Evolutionary conservation across 2,797 vertebrate species (phyloP).

Genomic region (Stomatorhinus walkeri): DNA sequence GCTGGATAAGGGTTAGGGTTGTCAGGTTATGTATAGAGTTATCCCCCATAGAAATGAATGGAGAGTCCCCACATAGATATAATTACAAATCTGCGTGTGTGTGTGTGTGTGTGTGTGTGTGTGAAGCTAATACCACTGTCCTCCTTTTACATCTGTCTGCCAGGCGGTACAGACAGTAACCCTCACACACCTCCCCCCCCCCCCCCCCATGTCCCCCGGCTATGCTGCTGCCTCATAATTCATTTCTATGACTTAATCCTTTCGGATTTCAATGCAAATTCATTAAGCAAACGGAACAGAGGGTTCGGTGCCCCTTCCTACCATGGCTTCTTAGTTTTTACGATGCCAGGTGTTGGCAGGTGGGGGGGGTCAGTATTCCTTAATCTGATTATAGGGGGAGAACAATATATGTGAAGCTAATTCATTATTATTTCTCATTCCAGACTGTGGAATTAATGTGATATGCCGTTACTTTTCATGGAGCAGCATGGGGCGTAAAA

Average conservation of each 20-base stretch:
- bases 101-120: neutral
- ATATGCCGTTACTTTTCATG: neutral
- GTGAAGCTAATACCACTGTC: neutral
- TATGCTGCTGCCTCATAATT: neutral
- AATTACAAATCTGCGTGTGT: neutral
- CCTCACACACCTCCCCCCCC: neutral
- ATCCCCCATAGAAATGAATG: neutral
- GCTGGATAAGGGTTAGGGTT: neutral
- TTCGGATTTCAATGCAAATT: constrained; percentile 14
- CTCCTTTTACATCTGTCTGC: neutral
- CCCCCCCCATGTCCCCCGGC: neutral
- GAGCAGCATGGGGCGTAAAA: neutral
- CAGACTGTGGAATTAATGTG: constrained; percentile 15
- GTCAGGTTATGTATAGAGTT: neutral
- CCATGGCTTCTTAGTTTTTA: neutral
- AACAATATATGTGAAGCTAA: constrained; percentile 21
- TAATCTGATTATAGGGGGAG: constrained; percentile 19
- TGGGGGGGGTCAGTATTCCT: constrained; percentile 7
- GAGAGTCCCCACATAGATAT: neutral
- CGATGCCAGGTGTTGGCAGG: neutral
- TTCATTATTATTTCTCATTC: constrained; percentile 14
- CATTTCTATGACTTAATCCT: constrained; percentile 19
- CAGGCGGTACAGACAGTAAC: neutral
- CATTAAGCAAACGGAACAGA: neutral
- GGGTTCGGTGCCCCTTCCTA: neutral